Evolutionary conservation across 2,888 invertebrate species (phyloP).

Genomic region (Furcula furcula): DNA sequence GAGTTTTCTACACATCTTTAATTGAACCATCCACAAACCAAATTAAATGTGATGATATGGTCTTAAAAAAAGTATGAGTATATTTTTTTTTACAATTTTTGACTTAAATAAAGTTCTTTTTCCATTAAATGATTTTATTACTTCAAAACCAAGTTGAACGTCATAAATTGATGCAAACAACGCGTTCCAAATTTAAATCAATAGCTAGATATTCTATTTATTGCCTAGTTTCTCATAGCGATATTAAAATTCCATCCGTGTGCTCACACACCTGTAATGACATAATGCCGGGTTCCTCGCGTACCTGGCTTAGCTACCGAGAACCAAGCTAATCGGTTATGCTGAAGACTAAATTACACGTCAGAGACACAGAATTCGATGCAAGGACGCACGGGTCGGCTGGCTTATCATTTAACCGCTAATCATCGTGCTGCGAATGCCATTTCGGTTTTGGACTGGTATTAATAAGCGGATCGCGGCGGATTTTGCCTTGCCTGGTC

Average conservation of each 20-base stretch:
- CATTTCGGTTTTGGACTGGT: slow-evolving; percentile 69
- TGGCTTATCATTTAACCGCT: slow-evolving; percentile 76
- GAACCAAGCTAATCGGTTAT: slow-evolving; percentile 75
- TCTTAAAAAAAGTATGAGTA: too few species aligned
- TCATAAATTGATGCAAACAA: slow-evolving; percentile 18
- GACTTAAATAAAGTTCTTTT: too few species aligned
- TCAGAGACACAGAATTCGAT: slow-evolving; percentile 77
- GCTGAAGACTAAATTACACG: slow-evolving; percentile 76
- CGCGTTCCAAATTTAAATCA: slow-evolving; percentile 17
- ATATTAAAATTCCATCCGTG: slow-evolving; percentile 44
- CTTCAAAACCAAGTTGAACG: slow-evolving; percentile 11
- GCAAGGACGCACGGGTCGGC: slow-evolving; percentile 76
- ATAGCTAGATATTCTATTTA: slow-evolving; percentile 14
- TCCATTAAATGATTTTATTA: too few species aligned
- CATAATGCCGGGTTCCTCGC: slow-evolving; percentile 61
- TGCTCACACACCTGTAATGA: slow-evolving; percentile 61
- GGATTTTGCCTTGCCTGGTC: slow-evolving; percentile 56
- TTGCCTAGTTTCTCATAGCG: slow-evolving; percentile 13
- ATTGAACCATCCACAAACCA: too few species aligned
- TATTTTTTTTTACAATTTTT: too few species aligned
- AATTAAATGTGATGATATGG: too few species aligned
- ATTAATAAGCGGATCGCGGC: slow-evolving; percentile 66
- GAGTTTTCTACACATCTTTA: too few species aligned
- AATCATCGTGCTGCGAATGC: slow-evolving; percentile 77
- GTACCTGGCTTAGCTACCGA: slow-evolving; percentile 64